These are phyloP conservation scores for Tanaodytes sp. DNA, from an alignment of 2,888 invertebrate genomes.

Conservation along the genomic window DNA sequence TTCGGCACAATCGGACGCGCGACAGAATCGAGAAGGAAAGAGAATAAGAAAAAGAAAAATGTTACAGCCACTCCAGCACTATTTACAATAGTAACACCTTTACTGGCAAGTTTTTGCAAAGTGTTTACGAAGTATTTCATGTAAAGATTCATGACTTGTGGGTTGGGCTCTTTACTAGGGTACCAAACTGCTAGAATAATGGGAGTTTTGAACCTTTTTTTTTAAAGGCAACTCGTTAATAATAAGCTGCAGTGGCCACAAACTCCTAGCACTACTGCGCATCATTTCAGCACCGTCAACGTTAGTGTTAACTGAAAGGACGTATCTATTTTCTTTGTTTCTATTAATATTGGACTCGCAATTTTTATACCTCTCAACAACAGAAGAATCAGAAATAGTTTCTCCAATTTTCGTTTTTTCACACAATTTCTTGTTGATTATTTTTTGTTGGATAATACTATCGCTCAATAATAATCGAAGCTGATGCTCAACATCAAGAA, in stretches of 20 bases:
- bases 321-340: background rate
- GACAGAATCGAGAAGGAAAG: slow-evolving; percentile 19
- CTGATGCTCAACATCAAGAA: too few relatives aligned
- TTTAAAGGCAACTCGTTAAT: slow-evolving; percentile 5
- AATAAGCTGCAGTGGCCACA: slow-evolving; percentile 4
- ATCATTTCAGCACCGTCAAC: background rate
- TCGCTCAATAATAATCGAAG: too few relatives aligned
- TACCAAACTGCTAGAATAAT: slow-evolving; percentile 11
- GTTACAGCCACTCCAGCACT: background rate
- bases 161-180: background rate
- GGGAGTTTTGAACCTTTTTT: background rate
- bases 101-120: background rate
- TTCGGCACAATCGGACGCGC: slow-evolving; percentile 26
- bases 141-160: background rate
- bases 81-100: background rate
- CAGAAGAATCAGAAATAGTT: too few relatives aligned
- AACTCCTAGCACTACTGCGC: background rate
- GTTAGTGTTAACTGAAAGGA: background rate
- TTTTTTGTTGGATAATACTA: too few relatives aligned
- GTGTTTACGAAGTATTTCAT: background rate
- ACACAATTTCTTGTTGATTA: too few relatives aligned
- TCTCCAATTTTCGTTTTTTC: too few relatives aligned
- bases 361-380: too few relatives aligned
- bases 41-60: slow-evolving; percentile 7
- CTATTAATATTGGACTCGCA: too few relatives aligned